Evolutionary conservation across 23 tunicate genomes (phyloP), one percentile per base, ranked within the genome.

Genomic region (Halocynthia roretzi): DNA sequence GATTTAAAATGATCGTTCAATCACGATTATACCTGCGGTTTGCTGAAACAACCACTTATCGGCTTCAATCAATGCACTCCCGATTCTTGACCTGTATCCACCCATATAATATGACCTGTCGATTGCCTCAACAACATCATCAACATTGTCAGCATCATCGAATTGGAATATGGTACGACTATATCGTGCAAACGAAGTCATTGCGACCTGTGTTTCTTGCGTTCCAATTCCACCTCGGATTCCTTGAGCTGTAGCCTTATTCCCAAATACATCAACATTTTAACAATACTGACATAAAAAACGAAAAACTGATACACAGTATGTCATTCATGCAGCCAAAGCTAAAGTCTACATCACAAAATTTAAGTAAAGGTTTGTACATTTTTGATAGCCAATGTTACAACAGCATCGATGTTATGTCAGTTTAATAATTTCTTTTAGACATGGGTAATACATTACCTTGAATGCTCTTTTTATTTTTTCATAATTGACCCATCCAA

Each of bases 21-120:
- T 31, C 44, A 31, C 44, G 4, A 31, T 4, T 31, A 8, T 20
- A 85, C 98, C 98, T 82, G 66, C 87, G 15, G 98, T 58, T 67
- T 92, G 98, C 75, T 92, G 98, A 77, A 92, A 92, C 75, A 86
- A 72, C 98, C 98, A 92, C 6, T 71, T 49, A 75, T 80, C 79
- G 7, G 98, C 98, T 6, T 86, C 93, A 15, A 8, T 56, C 44
- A 92, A 57, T 11, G 98, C 98, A 7, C 31, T 54, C 51, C 98
- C 98, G 56, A 92, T 92, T 40, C 87, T 82, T 8, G 98, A 92
- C n/a, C 98, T 82, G 61, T 86, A 73, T 5, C 98, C 98, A 23
- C 98, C 98, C 11, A 60, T 79, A 76, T 44, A 92, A 10, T 61
- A 61, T 12, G 98, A 50, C 61, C 63, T 50, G 51, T 67, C 80